phyloP scores from a whole-genome alignment of 2,888 invertebrate species.

The Drosophila affinis region DNA sequence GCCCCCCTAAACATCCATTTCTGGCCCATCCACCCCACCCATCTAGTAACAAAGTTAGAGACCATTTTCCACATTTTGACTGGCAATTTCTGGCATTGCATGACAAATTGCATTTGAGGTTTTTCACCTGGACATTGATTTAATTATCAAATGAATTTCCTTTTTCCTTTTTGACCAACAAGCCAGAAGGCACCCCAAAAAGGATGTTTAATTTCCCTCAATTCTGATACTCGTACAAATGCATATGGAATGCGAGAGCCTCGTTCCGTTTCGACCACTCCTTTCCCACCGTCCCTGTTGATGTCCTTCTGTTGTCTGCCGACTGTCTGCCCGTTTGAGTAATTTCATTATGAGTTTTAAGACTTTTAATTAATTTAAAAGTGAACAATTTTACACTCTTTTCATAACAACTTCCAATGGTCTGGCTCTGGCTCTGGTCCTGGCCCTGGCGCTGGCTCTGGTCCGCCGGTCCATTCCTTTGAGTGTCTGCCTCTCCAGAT shows the following conservation, averaged over 20 bases:
- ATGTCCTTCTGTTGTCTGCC: slow-evolving; percentile 22
- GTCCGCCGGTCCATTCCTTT: slow-evolving; percentile 5
- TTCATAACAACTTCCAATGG: slow-evolving; percentile 32
- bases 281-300: background rate
- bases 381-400: slow-evolving; percentile 71
- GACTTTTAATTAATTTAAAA: slow-evolving; percentile 76
- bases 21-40: slow-evolving; percentile 2
- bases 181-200: slow-evolving; percentile 1
- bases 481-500: slow-evolving; percentile 2
- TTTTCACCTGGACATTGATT: slow-evolving; percentile 52
- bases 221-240: background rate
- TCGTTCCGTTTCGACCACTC: slow-evolving; percentile 32
- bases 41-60: slow-evolving; percentile 10
- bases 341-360: slow-evolving; percentile 76
- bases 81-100: slow-evolving; percentile 25
- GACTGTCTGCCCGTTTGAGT: slow-evolving; percentile 46
- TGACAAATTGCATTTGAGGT: slow-evolving; percentile 52
- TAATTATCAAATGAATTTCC: slow-evolving; percentile 53
- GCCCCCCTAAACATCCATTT: no score
- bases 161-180: slow-evolving; percentile 11
- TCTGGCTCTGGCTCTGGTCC: background rate
- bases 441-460: background rate
- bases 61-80: slow-evolving; percentile 30
- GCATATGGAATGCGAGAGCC: slow-evolving; percentile 11
- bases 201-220: slow-evolving; percentile 42